Base-by-base conservation (phyloP, 2,888 invertebrate species). In the Sipha maydis region DNA sequence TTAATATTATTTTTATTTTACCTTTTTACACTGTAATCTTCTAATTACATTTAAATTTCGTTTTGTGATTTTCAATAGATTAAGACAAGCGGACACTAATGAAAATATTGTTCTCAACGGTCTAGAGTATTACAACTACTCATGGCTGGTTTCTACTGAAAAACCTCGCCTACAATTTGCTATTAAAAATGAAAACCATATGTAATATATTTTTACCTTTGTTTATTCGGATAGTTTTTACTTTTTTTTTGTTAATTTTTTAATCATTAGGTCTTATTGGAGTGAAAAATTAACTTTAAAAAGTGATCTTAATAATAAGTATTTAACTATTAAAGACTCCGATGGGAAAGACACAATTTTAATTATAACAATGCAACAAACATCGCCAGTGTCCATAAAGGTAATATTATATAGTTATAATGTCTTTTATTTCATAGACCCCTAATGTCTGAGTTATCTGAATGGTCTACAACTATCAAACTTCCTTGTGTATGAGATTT, bases 51-150 rank as follows among this genome's bases (percentile, higher is more conserved):
- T 8, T 67, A 5, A 8, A 0, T 21, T 67, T 21, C n/a, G n/a
- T 21, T 54, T 61, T n/a, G 25, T 61, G 21, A 67, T 67, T 67
- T 19, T 8, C 21, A 28, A 28, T 71, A 90, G 90, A 85, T 94
- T 97, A 90, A 96, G 96, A 0, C 97, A 98, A 92, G 93, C 93
- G 3, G 93, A 92, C 0, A 96, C 97, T 0, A 95, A 95, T 82
- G n/a, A 67, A 91, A 94, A 94, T 71, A 93, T 97, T 73, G 92
- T 94, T 0, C 91, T 98, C 2, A 93, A 93, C 0, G 93, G 96
- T 0, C 93, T 95, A 21, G 93, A 94, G 85, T 94, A 95, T 90
- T 94, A 94, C 91, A 93, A 95, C 89, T 96, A 96, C 91, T 93
- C 93, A 85, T 95, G 95, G 95, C 92, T 94, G 67, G 89, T 90